phyloP scores from a whole-genome alignment of 2,797 vertebrate genomes.

The Phaenicophaeus curvirostris region DNA sequence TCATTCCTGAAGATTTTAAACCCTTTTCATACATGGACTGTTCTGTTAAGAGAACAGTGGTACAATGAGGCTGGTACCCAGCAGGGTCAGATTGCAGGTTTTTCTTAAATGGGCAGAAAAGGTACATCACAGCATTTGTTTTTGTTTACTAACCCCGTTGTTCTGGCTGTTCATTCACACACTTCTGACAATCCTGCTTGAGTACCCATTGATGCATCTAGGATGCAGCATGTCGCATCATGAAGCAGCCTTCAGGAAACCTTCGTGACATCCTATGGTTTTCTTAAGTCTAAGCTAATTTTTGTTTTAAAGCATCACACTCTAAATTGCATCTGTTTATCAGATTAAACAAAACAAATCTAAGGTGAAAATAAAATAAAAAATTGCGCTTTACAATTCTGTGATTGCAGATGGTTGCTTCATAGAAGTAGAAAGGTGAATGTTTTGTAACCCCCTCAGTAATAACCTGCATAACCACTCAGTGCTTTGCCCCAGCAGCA shows the following conservation, averaged over 20 bases:
- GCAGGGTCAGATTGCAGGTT: not conserved
- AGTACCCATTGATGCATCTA: fast-evolving
- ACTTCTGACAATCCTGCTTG: not conserved
- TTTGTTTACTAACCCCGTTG: not conserved
- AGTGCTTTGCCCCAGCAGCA: not conserved
- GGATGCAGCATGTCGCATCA: fast-evolving
- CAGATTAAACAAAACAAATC: not conserved
- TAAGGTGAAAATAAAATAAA: not conserved
- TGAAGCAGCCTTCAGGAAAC: not conserved
- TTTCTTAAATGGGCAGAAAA: not conserved
- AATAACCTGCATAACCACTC: not conserved
- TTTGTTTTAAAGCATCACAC: not conserved
- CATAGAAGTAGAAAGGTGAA: not conserved
- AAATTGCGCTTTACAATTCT: not conserved
- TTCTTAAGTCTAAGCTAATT: not conserved
- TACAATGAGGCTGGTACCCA: not conserved
- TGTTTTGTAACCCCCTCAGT: not conserved
- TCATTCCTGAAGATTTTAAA: not conserved
- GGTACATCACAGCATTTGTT: not conserved
- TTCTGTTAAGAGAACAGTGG: too few relatives aligned
- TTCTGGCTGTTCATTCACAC: not conserved
- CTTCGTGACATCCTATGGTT: not conserved
- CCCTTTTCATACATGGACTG: fast-evolving
- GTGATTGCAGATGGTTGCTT: not conserved
- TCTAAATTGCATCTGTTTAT: not conserved